A percentile compares a stretch with the other conserved stretches of the same genome.
Evolutionary conservation across 1,140 invertebrate genomes (phyloP).

Genomic region (Chelonus insularis): DNA sequence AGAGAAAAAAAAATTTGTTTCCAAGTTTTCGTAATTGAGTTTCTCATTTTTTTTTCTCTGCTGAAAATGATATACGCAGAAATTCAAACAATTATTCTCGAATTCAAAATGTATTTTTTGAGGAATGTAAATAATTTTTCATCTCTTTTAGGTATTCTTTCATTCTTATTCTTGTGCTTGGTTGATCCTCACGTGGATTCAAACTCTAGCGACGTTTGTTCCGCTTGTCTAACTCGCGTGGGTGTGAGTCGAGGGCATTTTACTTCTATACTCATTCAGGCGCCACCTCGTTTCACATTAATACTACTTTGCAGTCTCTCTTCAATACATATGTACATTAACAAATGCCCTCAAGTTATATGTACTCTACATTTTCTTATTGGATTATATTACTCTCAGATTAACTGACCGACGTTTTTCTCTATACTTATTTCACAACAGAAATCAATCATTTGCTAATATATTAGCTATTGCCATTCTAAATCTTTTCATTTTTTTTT

Average conservation of each 20-base stretch:
- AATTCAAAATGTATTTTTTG: slow-evolving; percentile 33
- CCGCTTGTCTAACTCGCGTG: slow-evolving; percentile 15
- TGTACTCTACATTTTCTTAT: slow-evolving; percentile 13
- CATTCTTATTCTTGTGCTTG: neutral
- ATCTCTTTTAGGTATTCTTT: neutral
- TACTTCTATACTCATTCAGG: neutral
- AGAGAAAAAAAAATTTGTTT: too few relatives aligned
- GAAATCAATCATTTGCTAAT: slow-evolving; percentile 10
- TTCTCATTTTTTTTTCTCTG: too few relatives aligned
- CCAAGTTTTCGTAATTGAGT: too few relatives aligned
- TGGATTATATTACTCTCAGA: neutral
- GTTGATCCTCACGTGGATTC: slow-evolving; percentile 13
- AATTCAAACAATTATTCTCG: slow-evolving; percentile 57
- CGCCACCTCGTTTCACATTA: slow-evolving; percentile 15
- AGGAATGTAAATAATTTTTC: slow-evolving; percentile 54
- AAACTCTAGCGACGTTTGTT: slow-evolving; percentile 13
- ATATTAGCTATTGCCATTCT: neutral
- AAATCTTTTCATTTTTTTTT: neutral
- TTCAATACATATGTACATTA: slow-evolving; percentile 4
- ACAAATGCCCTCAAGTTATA: neutral
- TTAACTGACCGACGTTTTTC: neutral
- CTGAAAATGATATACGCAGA: slow-evolving; percentile 27
- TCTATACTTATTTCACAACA: neutral
- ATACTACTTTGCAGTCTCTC: neutral
- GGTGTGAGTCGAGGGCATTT: slow-evolving; percentile 17